Base-by-base conservation (phyloP, 2,797 vertebrate genomes). In the Bufotes viridis region DNA sequence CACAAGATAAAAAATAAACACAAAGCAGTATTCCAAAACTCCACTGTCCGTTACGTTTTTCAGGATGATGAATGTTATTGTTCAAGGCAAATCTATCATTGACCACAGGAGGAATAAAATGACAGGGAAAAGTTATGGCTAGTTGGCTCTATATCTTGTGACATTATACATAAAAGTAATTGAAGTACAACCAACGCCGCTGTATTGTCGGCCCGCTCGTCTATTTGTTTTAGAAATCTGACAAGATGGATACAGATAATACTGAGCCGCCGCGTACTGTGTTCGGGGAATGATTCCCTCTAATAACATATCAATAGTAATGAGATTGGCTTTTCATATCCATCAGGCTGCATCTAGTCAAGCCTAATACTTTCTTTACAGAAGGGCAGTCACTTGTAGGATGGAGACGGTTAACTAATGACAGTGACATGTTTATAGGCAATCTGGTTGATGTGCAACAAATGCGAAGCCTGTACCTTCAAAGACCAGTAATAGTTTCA, bases 71-170 rank as follows among this genome's bases (percentile, higher is more conserved):
- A 96, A 96, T 96, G 94, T 93, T 95, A 57, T 78, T 97, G 96
- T 96, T 96, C 94, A 96, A 95, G 94, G 93, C 94, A 96, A 96
- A 96, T 96, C 95, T 93, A 96, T 98, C 96, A 97, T 93, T 93
- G 95, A 96, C 97, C 95, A 96, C 95, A 95, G 93, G 94, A 96
- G 95, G 95, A 95, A 96, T 93, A 95, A 96, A 96, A 96, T 95
- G 95, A 97, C 96, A 97, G 53, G 94, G 94, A 93, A 95, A 97
- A 96, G 95, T 96, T 97, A 96, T 95, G 95, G 95, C 96, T 96
- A 96, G 95, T 96, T 97, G 96, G 96, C 95, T 97, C 97, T 97
- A 88, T 97, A 88, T 97, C 96, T 96, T 96, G 96, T 97, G 96
- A 96, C 95, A 95, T 94, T 93, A 95, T 95, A 94, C 95, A 90